These are phyloP conservation scores for Plusia festucae DNA, from an alignment of 2,888 invertebrate genomes.

Conservation along the genomic window DNA sequence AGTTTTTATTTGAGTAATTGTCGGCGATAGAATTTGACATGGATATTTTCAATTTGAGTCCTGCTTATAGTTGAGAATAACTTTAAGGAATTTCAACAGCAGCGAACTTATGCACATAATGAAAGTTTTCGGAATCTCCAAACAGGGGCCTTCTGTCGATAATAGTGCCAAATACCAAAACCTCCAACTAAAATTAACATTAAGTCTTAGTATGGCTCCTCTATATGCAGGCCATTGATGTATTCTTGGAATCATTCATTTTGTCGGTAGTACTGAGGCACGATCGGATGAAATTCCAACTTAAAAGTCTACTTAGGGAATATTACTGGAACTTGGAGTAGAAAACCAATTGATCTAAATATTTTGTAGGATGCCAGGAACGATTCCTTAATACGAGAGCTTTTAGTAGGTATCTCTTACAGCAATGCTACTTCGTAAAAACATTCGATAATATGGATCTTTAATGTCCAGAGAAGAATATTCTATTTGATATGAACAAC, in stretches of 20 bases:
- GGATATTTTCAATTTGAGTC: not conserved
- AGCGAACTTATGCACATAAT: not conserved
- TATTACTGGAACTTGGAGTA: not conserved
- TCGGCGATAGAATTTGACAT: not conserved
- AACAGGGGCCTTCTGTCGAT: not conserved
- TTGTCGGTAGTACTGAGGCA: not conserved
- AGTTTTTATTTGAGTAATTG: not conserved
- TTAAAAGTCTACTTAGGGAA: not conserved
- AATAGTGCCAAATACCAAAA: not conserved
- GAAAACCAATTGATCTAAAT: not conserved
- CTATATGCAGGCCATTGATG: not conserved
- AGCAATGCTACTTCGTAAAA: no score
- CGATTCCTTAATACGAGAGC: no score
- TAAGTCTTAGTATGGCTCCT: not conserved
- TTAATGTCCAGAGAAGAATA: no score
- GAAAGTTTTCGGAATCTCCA: not conserved
- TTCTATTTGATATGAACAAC: no score
- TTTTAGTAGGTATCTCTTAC: no score
- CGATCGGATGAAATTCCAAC: not conserved
- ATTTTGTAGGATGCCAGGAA: not conserved
- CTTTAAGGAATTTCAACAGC: not conserved
- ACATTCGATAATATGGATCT: no score
- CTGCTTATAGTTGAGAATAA: not conserved
- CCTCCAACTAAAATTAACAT: not conserved
- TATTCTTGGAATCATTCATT: not conserved